phyloP scores from a whole-genome alignment of 2,888 invertebrate species.

The Busseola fusca region DNA sequence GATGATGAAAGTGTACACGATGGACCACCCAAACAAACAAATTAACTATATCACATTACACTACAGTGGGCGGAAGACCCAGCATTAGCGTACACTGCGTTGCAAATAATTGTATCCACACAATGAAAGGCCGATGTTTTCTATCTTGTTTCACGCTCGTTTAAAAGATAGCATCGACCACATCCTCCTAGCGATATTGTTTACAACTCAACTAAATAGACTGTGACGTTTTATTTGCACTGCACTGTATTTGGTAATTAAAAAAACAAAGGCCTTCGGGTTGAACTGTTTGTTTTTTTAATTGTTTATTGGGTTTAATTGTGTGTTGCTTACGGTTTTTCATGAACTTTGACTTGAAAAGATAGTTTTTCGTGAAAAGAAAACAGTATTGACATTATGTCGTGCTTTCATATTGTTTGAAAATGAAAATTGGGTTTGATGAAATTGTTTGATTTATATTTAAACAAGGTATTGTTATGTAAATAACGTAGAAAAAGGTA shows the following conservation, averaged over 20 bases:
- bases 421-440: no score
- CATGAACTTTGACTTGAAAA: neutral
- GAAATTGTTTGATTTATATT: neutral
- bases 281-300: slow-evolving; percentile 43
- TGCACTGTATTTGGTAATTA: slow-evolving; percentile 61
- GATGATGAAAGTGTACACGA: slow-evolving; percentile 39
- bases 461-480: no score
- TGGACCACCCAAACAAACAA: slow-evolving; percentile 32
- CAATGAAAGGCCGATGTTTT: slow-evolving; percentile 71
- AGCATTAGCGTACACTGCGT: slow-evolving; percentile 56
- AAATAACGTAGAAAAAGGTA: neutral
- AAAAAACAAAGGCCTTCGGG: slow-evolving; percentile 43
- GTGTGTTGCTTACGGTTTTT: neutral
- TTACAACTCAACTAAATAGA: slow-evolving; percentile 71
- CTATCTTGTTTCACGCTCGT: slow-evolving; percentile 70
- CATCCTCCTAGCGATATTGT: slow-evolving; percentile 68
- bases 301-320: slow-evolving; percentile 25
- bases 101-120: slow-evolving; percentile 63
- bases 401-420: neutral
- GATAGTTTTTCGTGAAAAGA: neutral
- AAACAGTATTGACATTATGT: neutral
- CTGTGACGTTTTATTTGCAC: slow-evolving; percentile 66
- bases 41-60: slow-evolving; percentile 58
- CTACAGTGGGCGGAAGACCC: slow-evolving; percentile 56
- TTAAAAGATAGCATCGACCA: slow-evolving; percentile 61